These are phyloP conservation scores for Zaprionus camerounensis DNA, from an alignment of 1,140 invertebrate species.

Conservation along the genomic window DNA sequence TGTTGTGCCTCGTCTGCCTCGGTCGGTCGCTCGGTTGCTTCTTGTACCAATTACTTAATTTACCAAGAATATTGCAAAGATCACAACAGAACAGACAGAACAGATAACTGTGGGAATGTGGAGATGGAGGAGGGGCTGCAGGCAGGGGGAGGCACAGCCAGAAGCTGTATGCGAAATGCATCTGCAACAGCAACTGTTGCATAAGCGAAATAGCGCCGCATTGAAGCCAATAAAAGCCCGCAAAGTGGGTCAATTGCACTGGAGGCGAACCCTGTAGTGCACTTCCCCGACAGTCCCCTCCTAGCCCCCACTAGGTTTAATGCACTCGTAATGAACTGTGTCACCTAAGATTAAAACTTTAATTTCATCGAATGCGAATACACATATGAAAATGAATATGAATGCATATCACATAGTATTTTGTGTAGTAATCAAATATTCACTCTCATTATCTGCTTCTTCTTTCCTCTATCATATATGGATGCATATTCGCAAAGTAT, in stretches of 20 bases:
- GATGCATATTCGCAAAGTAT: background rate
- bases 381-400: too few relatives aligned
- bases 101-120: constrained; percentile 16
- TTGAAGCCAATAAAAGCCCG: constrained; percentile 25
- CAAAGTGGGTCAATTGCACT: constrained; percentile 55
- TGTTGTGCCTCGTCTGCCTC: constrained; percentile 22
- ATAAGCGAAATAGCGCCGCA: constrained; percentile 49
- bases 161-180: constrained; percentile 44
- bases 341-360: constrained; percentile 5
- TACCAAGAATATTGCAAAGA: constrained; percentile 70
- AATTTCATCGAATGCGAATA: background rate
- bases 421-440: too few relatives aligned
- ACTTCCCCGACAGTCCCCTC: background rate
- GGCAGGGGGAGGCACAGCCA: background rate
- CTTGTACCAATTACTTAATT: constrained; percentile 78
- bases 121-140: background rate
- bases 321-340: constrained; percentile 2
- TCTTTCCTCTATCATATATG: background rate
- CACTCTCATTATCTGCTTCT: background rate
- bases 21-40: constrained; percentile 35
- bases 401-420: too few relatives aligned
- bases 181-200: constrained; percentile 62
- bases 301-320: background rate
- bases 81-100: constrained; percentile 13
- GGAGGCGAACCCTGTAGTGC: background rate